These are phyloP conservation scores for Porites australiensis DNA, from an alignment of 64 coral and sea anemone genomes.

Conservation along the genomic window DNA sequence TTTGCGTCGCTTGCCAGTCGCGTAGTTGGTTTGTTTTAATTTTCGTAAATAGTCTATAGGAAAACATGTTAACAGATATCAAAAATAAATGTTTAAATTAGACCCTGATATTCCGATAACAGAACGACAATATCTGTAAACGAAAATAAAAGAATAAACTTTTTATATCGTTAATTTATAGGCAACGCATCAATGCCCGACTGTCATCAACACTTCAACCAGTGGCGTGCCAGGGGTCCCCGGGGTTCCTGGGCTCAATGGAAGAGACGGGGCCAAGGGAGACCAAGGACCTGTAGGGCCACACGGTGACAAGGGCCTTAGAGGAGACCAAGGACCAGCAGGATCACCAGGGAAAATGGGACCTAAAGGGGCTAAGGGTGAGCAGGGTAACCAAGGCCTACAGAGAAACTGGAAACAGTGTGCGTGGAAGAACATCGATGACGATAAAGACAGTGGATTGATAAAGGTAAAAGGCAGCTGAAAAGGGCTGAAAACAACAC, in stretches of 20 bases:
- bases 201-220: background rate
- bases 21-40: too few species aligned
- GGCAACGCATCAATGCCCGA: background rate
- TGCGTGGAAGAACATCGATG: constrained; percentile 6
- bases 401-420: constrained; percentile 32
- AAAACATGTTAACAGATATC: too few species aligned
- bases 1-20: too few species aligned
- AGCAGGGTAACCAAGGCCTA: background rate
- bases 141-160: too few species aligned
- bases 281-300: background rate
- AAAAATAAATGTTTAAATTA: too few species aligned
- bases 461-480: constrained; percentile 34
- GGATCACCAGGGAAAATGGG: background rate
- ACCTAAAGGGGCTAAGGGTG: background rate
- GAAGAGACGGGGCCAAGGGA: constrained; percentile 12
- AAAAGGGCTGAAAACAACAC: background rate
- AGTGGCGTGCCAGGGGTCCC: constrained; percentile 12
- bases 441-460: constrained; percentile 5
- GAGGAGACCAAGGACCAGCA: background rate
- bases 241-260: constrained; percentile 1
- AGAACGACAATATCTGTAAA: too few species aligned
- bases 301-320: background rate
- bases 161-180: background rate
- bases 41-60: too few species aligned
- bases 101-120: too few species aligned